phyloP scores from a whole-genome alignment of 2,888 invertebrate species.

The Xylophagus ater region DNA sequence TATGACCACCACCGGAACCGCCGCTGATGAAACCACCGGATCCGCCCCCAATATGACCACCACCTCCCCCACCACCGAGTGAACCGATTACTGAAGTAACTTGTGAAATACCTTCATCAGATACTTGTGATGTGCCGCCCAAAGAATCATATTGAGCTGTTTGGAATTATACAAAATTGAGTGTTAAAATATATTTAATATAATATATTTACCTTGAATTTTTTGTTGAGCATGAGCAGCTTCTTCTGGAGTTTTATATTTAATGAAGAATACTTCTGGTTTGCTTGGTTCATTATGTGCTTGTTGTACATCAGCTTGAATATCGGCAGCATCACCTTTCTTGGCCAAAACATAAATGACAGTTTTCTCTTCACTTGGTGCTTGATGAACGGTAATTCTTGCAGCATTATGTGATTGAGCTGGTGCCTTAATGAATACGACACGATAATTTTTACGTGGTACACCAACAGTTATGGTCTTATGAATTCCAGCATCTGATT shows the following conservation, averaged over 20 bases:
- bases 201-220: conserved; percentile 8
- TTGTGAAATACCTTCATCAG: background rate
- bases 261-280: conserved; percentile 38
- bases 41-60: background rate
- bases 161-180: no score
- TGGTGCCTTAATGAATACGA: conserved; percentile 37
- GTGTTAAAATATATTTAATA: no score
- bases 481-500: background rate
- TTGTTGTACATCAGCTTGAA: conserved; percentile 30
- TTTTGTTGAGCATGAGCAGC: conserved; percentile 9
- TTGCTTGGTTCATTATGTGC: conserved; percentile 31
- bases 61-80: background rate
- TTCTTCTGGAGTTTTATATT: no score
- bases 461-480: background rate
- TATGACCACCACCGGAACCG: background rate
- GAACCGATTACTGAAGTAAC: background rate
- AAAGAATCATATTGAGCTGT: no score
- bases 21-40: background rate
- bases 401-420: conserved; percentile 25
- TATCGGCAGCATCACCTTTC: conserved; percentile 32
- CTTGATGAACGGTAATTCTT: conserved; percentile 24
- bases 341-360: no score
- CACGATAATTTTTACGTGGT: conserved; percentile 33
- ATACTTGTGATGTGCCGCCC: no score
- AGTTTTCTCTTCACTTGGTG: no score